phyloP scores from a whole-genome alignment of 2,888 invertebrate species.

The Acanthosepion pharaonis region DNA sequence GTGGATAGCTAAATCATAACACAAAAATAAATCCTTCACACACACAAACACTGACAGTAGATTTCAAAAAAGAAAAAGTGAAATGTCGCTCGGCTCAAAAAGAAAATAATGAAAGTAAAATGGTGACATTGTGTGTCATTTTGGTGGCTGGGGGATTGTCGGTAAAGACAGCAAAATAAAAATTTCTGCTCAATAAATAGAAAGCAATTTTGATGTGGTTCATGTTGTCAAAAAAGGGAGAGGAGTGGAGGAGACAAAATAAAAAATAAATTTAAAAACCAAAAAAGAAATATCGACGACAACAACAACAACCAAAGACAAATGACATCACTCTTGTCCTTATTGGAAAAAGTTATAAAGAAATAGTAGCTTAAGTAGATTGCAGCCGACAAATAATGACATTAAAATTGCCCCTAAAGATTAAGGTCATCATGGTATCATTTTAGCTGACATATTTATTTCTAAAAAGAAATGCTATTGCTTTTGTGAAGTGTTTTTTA shows the following conservation, averaged over 20 bases:
- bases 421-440: constrained; percentile 21
- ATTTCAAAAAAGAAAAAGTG: neutral
- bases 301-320: neutral
- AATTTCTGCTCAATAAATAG: neutral
- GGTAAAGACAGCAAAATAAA: constrained; percentile 1
- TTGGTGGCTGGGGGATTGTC: neutral
- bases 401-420: constrained; percentile 14
- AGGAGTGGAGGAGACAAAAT: no score
- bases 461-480: constrained; percentile 5
- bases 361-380: constrained; percentile 8
- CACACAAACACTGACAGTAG: neutral
- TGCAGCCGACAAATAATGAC: neutral
- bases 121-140: neutral
- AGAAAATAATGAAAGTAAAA: neutral
- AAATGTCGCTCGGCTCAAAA: neutral
- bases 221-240: neutral
- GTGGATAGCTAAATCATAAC: neutral
- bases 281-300: neutral
- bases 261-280: no score
- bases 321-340: neutral
- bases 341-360: neutral
- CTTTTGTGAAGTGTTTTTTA: neutral
- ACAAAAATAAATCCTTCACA: neutral
- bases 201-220: constrained; percentile 15
- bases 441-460: constrained; percentile 33